Evolutionary conservation across 2,888 invertebrate species (phyloP), one percentile per base, ranked within the genome.

Genomic region (Podabrus alpinus): DNA sequence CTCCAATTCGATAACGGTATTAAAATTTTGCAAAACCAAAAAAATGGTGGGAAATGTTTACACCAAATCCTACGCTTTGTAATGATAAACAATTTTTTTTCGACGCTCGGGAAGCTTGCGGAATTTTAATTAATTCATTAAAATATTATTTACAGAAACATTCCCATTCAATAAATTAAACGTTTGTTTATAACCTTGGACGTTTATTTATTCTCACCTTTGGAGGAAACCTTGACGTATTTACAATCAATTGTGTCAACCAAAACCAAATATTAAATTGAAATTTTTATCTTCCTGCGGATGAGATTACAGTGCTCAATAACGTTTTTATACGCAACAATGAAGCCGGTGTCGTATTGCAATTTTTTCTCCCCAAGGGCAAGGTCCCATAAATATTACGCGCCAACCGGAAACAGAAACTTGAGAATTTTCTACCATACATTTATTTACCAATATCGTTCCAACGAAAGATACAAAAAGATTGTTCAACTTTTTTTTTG

Each of bases 191-290:
- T 64, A 64, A 64, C 62, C 62, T 64, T 64, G 62, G 19, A 21
- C 21, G 17, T 13, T 64, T 64, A 64, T 64, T 62, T 64, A 64
- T 64, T 64, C 62, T 64, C 62, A 64, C 62, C 62, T 64, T 64
- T 64, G 19, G n/a, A n/a, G 17, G 17, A 64, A 64, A 11, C 62
- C 62, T 64, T 64, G 62, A 64, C 17, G 21, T 16, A 19, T 64
- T 17, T 45, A n/a, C 45, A 45, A 45, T 45, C 45, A 45, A 45
- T 45, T 45, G 45, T 19, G 62, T 64, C 17, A 13, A 3, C 62
- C 62, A 19, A 16, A 64, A 64, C 19, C 19, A 13, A 17, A 19
- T 17, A 19, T n/a, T 1, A 64, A 19, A 64, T n/a, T 19, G 62
- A 4, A 64, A 64, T 64, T 19, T 19, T 19, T 64, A 64, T 19